phyloP scores from a whole-genome alignment of 2,113 vertebrate species.

The Lethenteron reissneri region DNA sequence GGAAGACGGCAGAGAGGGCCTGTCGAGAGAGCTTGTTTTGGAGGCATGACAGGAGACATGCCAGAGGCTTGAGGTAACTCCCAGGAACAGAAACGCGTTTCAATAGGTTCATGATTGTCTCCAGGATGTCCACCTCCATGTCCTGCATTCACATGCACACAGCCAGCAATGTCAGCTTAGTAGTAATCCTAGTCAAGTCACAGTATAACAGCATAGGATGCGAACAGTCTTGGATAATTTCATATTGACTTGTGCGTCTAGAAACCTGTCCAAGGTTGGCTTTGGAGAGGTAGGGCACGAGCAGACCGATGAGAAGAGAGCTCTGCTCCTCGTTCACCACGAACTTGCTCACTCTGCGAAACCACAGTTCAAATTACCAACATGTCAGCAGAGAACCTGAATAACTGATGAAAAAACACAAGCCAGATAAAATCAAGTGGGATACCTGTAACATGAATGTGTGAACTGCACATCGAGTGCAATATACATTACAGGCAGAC shows the following conservation, averaged over 20 bases:
- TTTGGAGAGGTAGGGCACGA: constrained; percentile 60
- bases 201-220: too few species aligned
- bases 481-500: too few species aligned
- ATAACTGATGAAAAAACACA: too few species aligned
- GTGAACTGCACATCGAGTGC: too few species aligned
- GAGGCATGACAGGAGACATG: constrained; percentile 58
- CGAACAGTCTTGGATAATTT: too few species aligned
- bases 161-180: too few species aligned
- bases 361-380: neutral
- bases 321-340: constrained; percentile 66
- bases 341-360: constrained; percentile 57
- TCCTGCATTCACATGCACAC: constrained; percentile 27
- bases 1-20: constrained; percentile 48
- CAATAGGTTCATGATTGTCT: constrained; percentile 69
- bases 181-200: too few species aligned
- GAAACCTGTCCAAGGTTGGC: constrained; percentile 38
- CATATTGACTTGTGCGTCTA: too few species aligned
- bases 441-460: too few species aligned
- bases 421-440: too few species aligned
- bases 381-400: too few species aligned
- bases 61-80: constrained; percentile 51
- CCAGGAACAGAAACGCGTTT: constrained; percentile 35
- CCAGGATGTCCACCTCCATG: constrained; percentile 60
- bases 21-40: constrained; percentile 54
- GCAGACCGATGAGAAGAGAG: constrained; percentile 46